Base-by-base conservation (phyloP, 2,888 invertebrate species). In the Idaea aversata region DNA sequence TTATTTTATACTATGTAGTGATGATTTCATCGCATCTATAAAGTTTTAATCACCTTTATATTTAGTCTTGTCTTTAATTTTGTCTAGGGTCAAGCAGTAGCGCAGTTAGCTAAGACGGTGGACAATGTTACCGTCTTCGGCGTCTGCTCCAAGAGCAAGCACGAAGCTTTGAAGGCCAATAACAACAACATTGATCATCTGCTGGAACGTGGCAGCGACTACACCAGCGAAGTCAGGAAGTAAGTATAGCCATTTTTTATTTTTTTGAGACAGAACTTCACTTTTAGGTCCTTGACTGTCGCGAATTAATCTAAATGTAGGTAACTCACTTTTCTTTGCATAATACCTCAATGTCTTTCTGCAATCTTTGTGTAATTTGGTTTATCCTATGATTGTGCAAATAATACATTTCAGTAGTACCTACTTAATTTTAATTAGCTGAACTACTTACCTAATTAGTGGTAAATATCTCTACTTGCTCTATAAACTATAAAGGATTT, bases 141-240 rank as follows among this genome's bases (percentile, higher is more conserved):
- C 36, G 96, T 97, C 3, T 97, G 97, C 83, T 97, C 97, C 63
- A 96, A 97, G 88, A 93, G 93, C 82, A 98, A 98, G 90, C 97
- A 97, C 83, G 97, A 97, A 81, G 94, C 95, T n/a, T 93, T 98
- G 72, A 96, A 96, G 84, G 93, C 94, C 34, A 94, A 95, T 73
- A 94, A 94, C 78, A 93, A 94, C 75, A 93, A 94, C 75, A 95
- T 97, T 70, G 96, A 96, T 78, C 96, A 97, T 82, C 93, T 98
- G 63, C 93, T 97, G 76, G 97, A 98, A 84, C 94, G 97, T 70
- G 96, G 95, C 75, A 94, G 94, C 75, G 97, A 98, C 88, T 97
- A 98, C 88, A 94, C 95, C 77, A 95, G 95, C 82, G 97, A 98
- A 94, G 95, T 98, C 71, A 95, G 96, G 86, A 97, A 97, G 97